Base-by-base conservation (phyloP, 2,888 invertebrate genomes). In the Harpalus rufipes region DNA sequence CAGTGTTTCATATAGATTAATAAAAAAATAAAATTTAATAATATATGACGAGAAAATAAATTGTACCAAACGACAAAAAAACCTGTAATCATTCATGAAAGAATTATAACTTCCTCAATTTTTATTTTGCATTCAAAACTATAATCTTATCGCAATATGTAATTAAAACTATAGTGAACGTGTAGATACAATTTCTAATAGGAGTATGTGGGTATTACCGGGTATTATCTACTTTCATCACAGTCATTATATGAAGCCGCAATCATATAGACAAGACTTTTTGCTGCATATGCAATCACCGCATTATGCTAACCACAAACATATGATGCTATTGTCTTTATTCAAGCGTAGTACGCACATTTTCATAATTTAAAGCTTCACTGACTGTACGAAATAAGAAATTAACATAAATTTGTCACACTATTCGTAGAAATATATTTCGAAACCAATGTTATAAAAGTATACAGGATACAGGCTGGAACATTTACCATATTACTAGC, bases 291-390 rank as follows among this genome's bases (percentile, higher is more conserved):
- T 59, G 18, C 16, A 16, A 59, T 59, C 44, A 51, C 44, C 12
- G 16, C 18, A 59, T 59, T 59, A 59, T 59, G 14, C 18, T 59
- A 59, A 59, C 59, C 59, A 59, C 6, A 59, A n/a, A 59, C 59
- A 16, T 59, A 14, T 16, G 59, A 59, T 59, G 59, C 16, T 16
- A 59, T 59, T 59, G 59, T 59, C 18, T 59, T 16, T 59, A 16
- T 59, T 59, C 59, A 59, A 59, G 18, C 59, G 59, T 51, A 51
- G 44, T 51, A 51, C 44, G 44, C 44, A 51, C 44, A 51, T 51
- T 51, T 51, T 51, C 44, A 51, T 51, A 51, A 51, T 51, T 51
- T 51, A 51, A 51, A 51, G 44, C 44, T 8, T 51, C 44, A 51
- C 44, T 51, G 44, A 51, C 44, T 51, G 44, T 12, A 51, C 1